These are phyloP conservation scores for Chauna torquata DNA, from an alignment of 2,113 vertebrate species.

Conservation along the genomic window DNA sequence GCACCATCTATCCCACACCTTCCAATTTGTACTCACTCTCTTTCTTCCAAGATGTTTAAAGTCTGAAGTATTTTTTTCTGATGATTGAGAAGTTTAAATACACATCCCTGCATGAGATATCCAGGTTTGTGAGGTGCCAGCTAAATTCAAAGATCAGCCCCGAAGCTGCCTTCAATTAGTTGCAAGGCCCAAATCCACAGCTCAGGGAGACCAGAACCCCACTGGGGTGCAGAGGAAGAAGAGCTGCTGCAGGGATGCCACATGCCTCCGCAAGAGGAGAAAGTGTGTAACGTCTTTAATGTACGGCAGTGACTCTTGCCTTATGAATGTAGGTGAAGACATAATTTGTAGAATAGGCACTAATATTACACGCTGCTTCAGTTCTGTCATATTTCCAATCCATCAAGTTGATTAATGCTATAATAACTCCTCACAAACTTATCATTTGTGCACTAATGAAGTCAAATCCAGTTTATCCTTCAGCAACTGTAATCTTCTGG, in stretches of 20 bases:
- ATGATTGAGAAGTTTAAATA: neutral
- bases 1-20: neutral
- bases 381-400: conserved; percentile 85
- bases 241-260: conserved; percentile 13
- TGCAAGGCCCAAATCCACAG: neutral
- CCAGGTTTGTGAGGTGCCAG: neutral
- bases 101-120: neutral
- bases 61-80: neutral
- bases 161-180: neutral
- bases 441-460: conserved; percentile 85
- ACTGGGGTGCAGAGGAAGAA: neutral
- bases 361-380: conserved; percentile 82
- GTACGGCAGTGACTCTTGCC: conserved; percentile 72
- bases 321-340: conserved; percentile 81
- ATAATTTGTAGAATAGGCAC: conserved; percentile 84
- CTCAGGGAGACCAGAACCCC: neutral
- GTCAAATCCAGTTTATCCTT: conserved; percentile 84
- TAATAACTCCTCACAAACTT: conserved; percentile 84
- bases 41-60: neutral
- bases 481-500: conserved; percentile 76
- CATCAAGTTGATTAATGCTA: conserved; percentile 87
- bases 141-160: neutral
- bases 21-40: neutral
- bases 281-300: conserved; percentile 58
- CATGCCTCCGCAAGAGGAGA: conserved; percentile 26